Base-by-base conservation (phyloP, 53 echinoderm and acorn worm species). In the Crossaster papposus region DNA sequence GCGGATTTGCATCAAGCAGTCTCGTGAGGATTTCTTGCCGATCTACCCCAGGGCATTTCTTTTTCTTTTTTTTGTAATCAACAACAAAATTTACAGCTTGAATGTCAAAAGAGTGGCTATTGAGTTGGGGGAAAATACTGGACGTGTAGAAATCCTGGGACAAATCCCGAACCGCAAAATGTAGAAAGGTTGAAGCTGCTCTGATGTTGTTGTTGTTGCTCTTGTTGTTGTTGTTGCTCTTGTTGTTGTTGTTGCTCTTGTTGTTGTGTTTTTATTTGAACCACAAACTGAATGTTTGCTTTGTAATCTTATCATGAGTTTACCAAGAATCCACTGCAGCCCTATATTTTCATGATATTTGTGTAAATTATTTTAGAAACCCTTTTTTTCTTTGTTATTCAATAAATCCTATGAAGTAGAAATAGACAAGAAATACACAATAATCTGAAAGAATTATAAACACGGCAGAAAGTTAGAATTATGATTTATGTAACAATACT, bases 11-110 rank as follows among this genome's bases (percentile, higher is more conserved):
- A 30, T 30, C 55, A 58, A 80, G 80, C 29, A 30, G 58, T 58
- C 58, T 55, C 32, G 31, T 0, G 80, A 32, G 80, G 33, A 80
- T 30, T 50, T 44, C 44, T 26, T 23, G 62, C 18, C 62, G 30
- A 11, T 79, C 14, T 79, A 12, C 79, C 30, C 30, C 15, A 26
- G 10, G 6, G 34, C 24, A 26, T 53, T 24, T 51, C n/a, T 53
- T 1, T 11, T 22, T 2, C 28, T 38, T 77, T 38, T 15, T 36
- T 77, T 2, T 2, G 79, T 34, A 58, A 55, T 28, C 22, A 31
- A 55, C 80, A 80, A 30, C 20, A 58, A 55, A 80, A 54, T 80
- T 80, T 80, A 80, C 80, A 80, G 58, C 6, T 0, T 6, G n/a
- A 32, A 80, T 58, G 28, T 30, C 31, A 8, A 58, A 50, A 37